Conservation (phyloP, 2,113 vertebrate species). For the Callaeas wilsoni region DNA sequence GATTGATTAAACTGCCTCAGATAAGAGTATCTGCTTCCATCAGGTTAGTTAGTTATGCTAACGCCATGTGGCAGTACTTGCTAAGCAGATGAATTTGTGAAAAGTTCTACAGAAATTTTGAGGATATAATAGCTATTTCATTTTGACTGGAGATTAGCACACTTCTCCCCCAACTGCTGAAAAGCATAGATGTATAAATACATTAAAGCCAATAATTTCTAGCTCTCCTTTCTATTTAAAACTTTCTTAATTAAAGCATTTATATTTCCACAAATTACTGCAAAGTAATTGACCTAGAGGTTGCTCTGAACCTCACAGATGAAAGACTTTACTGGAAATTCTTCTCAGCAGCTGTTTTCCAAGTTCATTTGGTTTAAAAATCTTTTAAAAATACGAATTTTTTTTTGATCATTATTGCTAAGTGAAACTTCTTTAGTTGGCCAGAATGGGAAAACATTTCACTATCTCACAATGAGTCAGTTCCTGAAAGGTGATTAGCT, state of each 20-base stretch:
- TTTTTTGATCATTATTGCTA: background rate
- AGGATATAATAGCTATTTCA: background rate
- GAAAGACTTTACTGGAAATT: conserved; percentile 10
- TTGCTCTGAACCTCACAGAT: conserved; percentile 9
- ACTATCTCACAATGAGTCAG: background rate
- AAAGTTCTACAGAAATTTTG: background rate
- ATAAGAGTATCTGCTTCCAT: background rate
- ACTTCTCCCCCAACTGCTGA: background rate
- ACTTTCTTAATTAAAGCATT: conserved; percentile 32
- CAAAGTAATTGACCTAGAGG: conserved; percentile 19
- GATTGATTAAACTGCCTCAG: conserved; percentile 25
- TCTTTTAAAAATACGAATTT: background rate
- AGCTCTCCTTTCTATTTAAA: background rate
- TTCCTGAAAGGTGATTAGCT: background rate
- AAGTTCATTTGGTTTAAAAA: background rate
- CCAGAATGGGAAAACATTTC: background rate
- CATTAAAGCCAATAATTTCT: background rate
- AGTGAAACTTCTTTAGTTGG: background rate
- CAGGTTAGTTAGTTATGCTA: background rate
- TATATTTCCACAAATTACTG: conserved; percentile 18
- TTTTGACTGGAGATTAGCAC: conserved; percentile 15
- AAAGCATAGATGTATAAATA: background rate
- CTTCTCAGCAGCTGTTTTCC: background rate
- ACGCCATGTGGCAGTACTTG: background rate
- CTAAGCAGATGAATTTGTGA: background rate